A percentile compares a stretch with the other conserved stretches of the same genome.
Evolutionary conservation across 2,797 vertebrate species (phyloP).

Genomic region (Tachyglossus aculeatus): DNA sequence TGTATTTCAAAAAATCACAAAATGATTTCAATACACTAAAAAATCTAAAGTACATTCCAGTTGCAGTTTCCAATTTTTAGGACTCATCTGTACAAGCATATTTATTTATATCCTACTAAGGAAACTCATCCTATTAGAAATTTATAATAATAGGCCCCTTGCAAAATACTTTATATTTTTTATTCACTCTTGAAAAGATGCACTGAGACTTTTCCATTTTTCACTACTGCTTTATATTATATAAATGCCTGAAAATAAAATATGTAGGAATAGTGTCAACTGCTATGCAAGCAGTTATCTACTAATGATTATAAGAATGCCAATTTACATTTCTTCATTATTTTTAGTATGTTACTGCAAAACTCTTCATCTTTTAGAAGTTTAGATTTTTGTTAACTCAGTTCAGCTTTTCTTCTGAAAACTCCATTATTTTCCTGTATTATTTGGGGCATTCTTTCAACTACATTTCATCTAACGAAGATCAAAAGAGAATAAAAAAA

Average conservation of each 20-base stretch:
- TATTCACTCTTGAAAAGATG: constrained; percentile 41
- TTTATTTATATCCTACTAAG: constrained; percentile 39
- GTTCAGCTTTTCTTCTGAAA: constrained; percentile 25
- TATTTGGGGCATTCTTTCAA: constrained; percentile 37
- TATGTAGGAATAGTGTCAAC: constrained; percentile 52
- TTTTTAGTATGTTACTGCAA: too few relatives aligned
- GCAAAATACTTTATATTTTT: too few relatives aligned
- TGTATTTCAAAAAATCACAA: too few relatives aligned
- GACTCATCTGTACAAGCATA: too few relatives aligned
- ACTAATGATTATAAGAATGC: constrained; percentile 41
- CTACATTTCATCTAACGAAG: constrained; percentile 20
- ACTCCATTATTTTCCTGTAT: constrained; percentile 11
- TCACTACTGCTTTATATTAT: constrained; percentile 46
- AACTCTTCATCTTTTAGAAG: constrained; percentile 42
- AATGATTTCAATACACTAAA: too few relatives aligned
- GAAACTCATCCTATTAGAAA: constrained; percentile 46
- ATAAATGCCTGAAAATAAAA: constrained; percentile 48
- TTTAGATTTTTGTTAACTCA: constrained; percentile 34
- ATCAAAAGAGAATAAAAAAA: background rate
- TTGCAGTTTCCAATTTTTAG: too few relatives aligned
- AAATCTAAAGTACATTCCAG: too few relatives aligned
- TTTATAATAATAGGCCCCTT: constrained; percentile 51
- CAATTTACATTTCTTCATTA: constrained; percentile 40
- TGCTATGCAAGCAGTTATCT: constrained; percentile 34
- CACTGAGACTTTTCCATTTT: constrained; percentile 45